Evolutionary conservation across 2,113 vertebrate species (phyloP).

Genomic region (Zosterops pallidus): DNA sequence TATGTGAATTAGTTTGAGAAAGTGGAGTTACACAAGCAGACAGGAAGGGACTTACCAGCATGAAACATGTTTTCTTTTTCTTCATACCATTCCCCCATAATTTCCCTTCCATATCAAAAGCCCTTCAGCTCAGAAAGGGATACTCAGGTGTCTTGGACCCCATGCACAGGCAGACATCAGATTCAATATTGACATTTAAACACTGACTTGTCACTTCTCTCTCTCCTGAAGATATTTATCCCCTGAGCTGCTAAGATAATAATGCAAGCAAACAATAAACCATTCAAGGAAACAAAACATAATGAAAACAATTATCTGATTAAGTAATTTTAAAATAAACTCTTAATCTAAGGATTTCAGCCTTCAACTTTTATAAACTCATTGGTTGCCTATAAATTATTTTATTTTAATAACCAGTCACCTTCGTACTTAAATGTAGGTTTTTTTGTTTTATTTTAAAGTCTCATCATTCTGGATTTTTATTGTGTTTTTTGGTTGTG

Average conservation of each 20-base stretch:
- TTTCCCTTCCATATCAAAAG: not conserved
- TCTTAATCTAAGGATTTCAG: not conserved
- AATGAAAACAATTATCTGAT: not conserved
- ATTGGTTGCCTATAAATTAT: not conserved
- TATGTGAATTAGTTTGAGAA: not conserved
- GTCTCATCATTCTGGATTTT: not conserved
- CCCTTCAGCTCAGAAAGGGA: not conserved
- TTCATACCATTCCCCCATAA: fast-evolving
- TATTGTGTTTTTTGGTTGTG: not conserved
- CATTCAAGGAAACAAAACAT: not conserved
- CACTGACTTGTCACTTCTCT: not conserved
- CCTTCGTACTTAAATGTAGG: not conserved
- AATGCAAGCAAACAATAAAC: not conserved
- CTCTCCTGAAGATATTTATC: not conserved
- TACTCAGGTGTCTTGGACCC: not conserved
- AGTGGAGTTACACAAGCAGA: not conserved
- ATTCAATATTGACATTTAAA: not conserved
- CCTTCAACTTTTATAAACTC: not conserved
- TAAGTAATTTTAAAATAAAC: not conserved
- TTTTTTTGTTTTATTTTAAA: not conserved
- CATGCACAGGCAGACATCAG: not conserved
- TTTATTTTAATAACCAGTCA: not conserved
- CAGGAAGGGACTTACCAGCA: not conserved
- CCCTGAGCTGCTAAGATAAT: not conserved
- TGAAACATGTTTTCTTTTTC: not conserved